Evolutionary conservation across 2,888 invertebrate species (phyloP), one percentile per base, ranked within the genome.

Genomic region (Aquatica leii): DNA sequence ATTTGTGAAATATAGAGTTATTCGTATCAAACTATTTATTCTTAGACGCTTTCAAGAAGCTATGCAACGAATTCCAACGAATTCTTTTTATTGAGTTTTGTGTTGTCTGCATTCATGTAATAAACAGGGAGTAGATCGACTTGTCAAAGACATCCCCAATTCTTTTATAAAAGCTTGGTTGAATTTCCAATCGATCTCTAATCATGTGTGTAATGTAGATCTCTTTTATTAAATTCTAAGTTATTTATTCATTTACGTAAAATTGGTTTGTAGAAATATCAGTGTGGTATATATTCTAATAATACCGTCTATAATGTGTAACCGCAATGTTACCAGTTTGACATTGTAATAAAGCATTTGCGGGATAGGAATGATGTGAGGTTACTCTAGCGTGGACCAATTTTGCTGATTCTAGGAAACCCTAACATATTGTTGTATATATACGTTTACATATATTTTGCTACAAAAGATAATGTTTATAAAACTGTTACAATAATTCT

Each of bases 401-500:
- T 73, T 71, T 67, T 68, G 71, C 71, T 71, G 73, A 73, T 73
- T 71, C 71, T 71, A 70, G 70, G 65, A 68, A 69, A 71, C 69
- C 69, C 54, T 67, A 65, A 67, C 71, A 73, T 73, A 73, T 73
- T 73, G 70, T 68, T 67, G 61, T 59, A 18, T 18, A 46, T 66
- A 64, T 62, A 66, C 62, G 67, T 66, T 68, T 24, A 24, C 24
- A 24, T 24, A 4, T 24, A 24, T 24, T 24, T 24, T 24, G 2
- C 6, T 24, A n/a, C n/a, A n/a, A n/a, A n/a, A 6, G 24, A 6
- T 6, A 24, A 24, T 4, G 24, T 24, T 24, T 4, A 24, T 4
- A 24, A 24, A 4, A 24, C 6, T 2, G 2, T 24, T 24, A 24
- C 24, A 6, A 24, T 24, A 6, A 24, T 24, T 24, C 24, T 6